These are phyloP conservation scores for Chunga burmeisteri DNA, from an alignment of 2,113 vertebrate species.

Conservation along the genomic window DNA sequence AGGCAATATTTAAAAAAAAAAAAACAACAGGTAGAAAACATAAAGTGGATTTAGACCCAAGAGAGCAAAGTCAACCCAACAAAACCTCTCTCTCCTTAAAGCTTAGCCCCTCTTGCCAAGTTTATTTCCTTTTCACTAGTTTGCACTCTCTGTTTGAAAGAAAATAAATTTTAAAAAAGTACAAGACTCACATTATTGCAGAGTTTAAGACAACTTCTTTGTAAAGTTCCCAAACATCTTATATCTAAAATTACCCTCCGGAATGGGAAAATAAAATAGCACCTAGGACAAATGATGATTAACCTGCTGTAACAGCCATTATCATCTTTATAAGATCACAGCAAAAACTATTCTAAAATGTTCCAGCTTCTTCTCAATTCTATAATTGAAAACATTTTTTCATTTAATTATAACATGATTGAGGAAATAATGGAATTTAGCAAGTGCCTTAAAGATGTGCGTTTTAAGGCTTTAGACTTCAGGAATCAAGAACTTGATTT, in stretches of 20 bases:
- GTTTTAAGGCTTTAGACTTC: neutral
- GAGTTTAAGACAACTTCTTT: neutral
- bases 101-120: neutral
- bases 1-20: neutral
- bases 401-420: neutral
- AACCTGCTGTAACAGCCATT: neutral
- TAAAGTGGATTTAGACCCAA: neutral
- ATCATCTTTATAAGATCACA: neutral
- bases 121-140: neutral
- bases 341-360: neutral
- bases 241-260: accelerated
- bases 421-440: neutral
- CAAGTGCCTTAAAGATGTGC: neutral
- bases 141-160: neutral
- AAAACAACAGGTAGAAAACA: neutral
- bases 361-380: neutral
- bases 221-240: neutral
- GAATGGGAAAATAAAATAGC: neutral
- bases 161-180: neutral
- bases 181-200: neutral
- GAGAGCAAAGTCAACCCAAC: neutral
- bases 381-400: neutral
- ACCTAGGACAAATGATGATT: neutral
- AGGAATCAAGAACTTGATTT: neutral
- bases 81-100: neutral